Base-by-base conservation (phyloP, 2,888 invertebrate species). In the Trissonchulus sp. region DNA sequence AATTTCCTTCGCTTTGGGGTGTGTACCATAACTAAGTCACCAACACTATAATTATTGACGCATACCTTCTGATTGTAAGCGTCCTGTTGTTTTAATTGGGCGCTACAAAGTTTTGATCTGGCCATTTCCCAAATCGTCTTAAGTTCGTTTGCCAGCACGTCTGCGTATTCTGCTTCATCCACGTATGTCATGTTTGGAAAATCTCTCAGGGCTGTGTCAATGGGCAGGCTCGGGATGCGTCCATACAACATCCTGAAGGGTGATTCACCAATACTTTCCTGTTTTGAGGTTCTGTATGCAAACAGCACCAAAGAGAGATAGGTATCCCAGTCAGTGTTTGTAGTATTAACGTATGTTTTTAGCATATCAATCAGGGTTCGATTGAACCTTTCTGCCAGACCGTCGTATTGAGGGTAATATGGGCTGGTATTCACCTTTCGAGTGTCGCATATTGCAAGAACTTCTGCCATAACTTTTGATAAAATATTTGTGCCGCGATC, bases 331-430 rank as follows among this genome's bases (percentile, higher is more conserved):
- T 65, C 65, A 30, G 8, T 33, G 35, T 80, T 80, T 36, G 78
- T 48, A 15, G 77, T 68, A 36, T 79, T 65, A 33, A 78, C 76
- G 74, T 78, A 80, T 68, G 78, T 76, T 28, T 74, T 72, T 1
- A 82, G 23, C 77, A 79, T 78, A 18, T 71, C 68, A 2, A 68
- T 63, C 30, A 80, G 68, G 1, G 81, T 81, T 35, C 78, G 65
- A 73, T 81, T 80, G 62, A 78, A 79, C 15, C 79, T 23, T 73
- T 80, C 80, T 18, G 77, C 76, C 35, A 73, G 28, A 8, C 79
- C 81, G 77, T 81, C 78, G 1, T 75, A 63, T 48, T n/a, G n/a
- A n/a, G n/a, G n/a, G 72, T 71, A 2, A 73, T 68, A 72, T 77
- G 74, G 60, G 77, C 77, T 0, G 77, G 75, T 0, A 76, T 74